Evolutionary conservation across 2,113 vertebrate genomes (phyloP).

Genomic region (Poeciliopsis retropinna): DNA sequence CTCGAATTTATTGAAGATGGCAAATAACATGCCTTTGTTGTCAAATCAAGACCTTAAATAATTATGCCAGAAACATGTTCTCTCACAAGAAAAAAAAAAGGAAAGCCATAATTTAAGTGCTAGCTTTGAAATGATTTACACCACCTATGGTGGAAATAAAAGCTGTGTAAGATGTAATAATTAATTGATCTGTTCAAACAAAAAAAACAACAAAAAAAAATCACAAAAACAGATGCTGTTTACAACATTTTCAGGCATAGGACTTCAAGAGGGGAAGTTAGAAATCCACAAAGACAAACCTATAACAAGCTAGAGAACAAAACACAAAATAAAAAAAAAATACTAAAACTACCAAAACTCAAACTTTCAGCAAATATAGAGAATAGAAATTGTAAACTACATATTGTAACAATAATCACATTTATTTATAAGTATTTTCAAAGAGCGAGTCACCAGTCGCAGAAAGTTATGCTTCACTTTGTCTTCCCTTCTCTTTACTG

Average conservation of each 20-base stretch:
- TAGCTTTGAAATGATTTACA: not conserved
- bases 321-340: not conserved
- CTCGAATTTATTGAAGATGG: too few species aligned
- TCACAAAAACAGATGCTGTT: not conserved
- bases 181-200: not conserved
- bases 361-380: not conserved
- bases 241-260: not conserved
- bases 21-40: too few species aligned
- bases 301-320: not conserved
- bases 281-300: not conserved
- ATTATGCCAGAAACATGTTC: too few species aligned
- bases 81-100: not conserved
- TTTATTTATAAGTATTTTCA: slow-evolving; percentile 69
- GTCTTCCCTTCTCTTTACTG: slow-evolving; percentile 56
- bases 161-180: not conserved
- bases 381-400: not conserved
- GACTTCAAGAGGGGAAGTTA: not conserved
- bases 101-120: not conserved
- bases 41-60: too few species aligned
- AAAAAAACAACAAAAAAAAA: not conserved
- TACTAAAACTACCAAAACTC: not conserved
- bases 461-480: slow-evolving; percentile 67
- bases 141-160: not conserved
- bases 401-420: slow-evolving; percentile 62
- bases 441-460: slow-evolving; percentile 31